Conservation (phyloP, 2,113 vertebrate species). For the Lynx canadensis region DNA sequence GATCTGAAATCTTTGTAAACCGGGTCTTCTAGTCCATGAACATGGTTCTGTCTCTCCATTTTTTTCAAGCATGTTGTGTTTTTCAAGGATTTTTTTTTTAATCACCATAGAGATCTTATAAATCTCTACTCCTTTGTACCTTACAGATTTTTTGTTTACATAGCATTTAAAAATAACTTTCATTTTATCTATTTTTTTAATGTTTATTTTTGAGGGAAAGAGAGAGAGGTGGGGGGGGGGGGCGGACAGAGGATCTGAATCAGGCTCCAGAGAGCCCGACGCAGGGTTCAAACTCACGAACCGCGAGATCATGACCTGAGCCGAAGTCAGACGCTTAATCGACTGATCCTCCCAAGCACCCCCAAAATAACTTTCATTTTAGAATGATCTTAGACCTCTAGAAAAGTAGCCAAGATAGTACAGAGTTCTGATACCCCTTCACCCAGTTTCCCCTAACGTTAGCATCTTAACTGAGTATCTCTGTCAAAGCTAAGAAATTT, state of each 20-base stretch:
- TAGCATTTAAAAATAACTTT: neutral
- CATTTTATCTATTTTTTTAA: neutral
- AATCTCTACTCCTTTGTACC: neutral
- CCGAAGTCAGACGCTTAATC: no score
- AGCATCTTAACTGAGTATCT: neutral
- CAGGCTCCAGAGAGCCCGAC: no score
- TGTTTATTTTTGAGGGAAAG: no score
- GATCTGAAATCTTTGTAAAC: neutral
- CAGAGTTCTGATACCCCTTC: neutral
- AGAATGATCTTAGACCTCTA: neutral
- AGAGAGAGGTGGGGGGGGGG: no score
- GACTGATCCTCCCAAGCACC: no score
- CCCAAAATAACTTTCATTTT: neutral
- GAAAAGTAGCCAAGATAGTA: neutral
- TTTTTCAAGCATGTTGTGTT: neutral
- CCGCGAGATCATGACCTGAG: no score
- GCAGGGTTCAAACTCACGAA: no score
- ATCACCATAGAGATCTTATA: neutral
- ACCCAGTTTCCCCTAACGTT: neutral
- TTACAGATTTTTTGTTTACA: neutral
- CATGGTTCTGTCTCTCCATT: neutral
- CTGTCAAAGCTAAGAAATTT: neutral
- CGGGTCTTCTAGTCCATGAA: neutral
- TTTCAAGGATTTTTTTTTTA: neutral
- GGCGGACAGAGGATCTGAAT: no score